phyloP scores from a whole-genome alignment of 2,888 invertebrate genomes.

The Xestia rhomboidea region DNA sequence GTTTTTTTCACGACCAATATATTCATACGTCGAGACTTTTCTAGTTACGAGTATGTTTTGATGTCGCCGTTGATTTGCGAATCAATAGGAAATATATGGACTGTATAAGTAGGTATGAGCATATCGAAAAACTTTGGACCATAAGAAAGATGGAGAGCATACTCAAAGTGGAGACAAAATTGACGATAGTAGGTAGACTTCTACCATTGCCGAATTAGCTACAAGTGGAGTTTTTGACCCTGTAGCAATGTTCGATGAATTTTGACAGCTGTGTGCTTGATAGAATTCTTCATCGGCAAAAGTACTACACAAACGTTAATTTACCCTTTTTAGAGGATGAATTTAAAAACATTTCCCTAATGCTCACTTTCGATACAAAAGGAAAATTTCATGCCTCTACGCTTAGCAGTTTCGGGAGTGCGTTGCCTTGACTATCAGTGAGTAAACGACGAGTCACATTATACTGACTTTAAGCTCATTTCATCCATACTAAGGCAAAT shows the following conservation, averaged over 20 bases:
- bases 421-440: neutral
- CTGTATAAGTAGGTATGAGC: neutral
- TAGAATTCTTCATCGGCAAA: neutral
- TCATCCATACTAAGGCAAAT: conserved; percentile 3
- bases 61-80: conserved; percentile 33
- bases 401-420: neutral
- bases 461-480: neutral
- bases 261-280: neutral
- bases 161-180: neutral
- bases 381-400: neutral
- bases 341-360: neutral
- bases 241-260: neutral
- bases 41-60: conserved; percentile 34
- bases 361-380: neutral
- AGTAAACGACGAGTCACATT: neutral
- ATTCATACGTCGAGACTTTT: conserved; percentile 32
- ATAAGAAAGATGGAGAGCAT: neutral
- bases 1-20: conserved; percentile 41
- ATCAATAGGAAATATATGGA: conserved; percentile 29
- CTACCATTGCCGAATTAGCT: neutral
- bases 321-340: neutral
- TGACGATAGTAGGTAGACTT: neutral
- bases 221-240: too few relatives aligned
- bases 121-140: conserved; percentile 19
- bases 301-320: neutral